A percentile compares a stretch with the other conserved stretches of the same genome.
phyloP scores from a whole-genome alignment of 2,888 invertebrate genomes.

The Amphipoea oculea region DNA sequence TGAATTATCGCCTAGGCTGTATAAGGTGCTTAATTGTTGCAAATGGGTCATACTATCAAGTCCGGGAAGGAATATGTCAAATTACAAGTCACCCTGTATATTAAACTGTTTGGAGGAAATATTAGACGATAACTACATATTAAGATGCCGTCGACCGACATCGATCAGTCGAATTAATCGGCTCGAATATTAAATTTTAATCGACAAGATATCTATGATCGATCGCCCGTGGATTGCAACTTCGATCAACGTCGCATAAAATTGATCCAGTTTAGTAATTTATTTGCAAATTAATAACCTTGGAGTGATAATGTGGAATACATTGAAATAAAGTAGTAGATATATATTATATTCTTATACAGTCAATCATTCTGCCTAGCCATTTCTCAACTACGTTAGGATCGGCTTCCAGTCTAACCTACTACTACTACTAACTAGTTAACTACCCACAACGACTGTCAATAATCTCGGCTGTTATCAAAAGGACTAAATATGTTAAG shows the following conservation, averaged over 20 bases:
- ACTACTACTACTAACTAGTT: too few relatives aligned
- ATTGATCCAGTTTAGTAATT: not conserved
- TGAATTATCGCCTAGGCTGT: too few relatives aligned
- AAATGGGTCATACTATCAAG: too few relatives aligned
- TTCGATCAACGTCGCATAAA: slow-evolving; percentile 15
- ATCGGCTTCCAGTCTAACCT: too few relatives aligned
- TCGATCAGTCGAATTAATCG: slow-evolving; percentile 20
- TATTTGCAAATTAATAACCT: slow-evolving; percentile 1
- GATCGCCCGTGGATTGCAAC: slow-evolving; percentile 2
- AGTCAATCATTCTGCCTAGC: not conserved
- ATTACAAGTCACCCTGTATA: too few relatives aligned
- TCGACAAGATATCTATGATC: slow-evolving; percentile 11
- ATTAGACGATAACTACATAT: not conserved
- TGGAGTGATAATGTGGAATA: not conserved
- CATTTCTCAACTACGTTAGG: too few relatives aligned
- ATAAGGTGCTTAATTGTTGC: too few relatives aligned
- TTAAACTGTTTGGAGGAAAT: not conserved
- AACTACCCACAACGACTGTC: too few relatives aligned
- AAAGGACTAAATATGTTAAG: too few relatives aligned
- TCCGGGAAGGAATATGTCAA: too few relatives aligned
- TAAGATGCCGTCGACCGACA: not conserved
- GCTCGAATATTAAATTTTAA: slow-evolving; percentile 18
- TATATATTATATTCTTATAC: not conserved
- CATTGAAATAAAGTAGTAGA: not conserved
- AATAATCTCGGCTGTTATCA: too few relatives aligned